A percentile compares a stretch with the other conserved stretches of the same genome.
Evolutionary conservation across 2,888 invertebrate species (phyloP).

Genomic region (Erebia aethiops): DNA sequence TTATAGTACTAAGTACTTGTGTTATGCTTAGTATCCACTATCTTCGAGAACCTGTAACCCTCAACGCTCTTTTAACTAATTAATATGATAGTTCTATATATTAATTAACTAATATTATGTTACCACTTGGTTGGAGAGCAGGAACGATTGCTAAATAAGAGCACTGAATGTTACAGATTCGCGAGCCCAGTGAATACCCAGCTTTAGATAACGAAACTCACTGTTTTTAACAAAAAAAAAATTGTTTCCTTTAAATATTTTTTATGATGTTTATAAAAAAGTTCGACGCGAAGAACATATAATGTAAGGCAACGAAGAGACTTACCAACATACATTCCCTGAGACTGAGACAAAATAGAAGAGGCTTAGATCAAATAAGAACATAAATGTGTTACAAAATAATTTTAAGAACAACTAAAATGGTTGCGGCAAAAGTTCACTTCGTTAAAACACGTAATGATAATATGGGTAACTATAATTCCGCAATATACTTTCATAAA

Average conservation of each 20-base stretch:
- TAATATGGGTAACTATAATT: not conserved
- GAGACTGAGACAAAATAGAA: conserved; percentile 74
- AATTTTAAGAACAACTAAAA: conserved; percentile 56
- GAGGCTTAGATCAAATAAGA: conserved; percentile 74
- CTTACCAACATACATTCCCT: conserved; percentile 81
- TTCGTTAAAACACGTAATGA: not conserved
- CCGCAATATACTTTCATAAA: not conserved
- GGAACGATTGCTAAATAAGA: not conserved
- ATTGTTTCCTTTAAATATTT: conserved; percentile 73
- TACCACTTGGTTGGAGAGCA: not conserved
- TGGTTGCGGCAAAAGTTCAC: conserved; percentile 28
- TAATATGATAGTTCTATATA: no score
- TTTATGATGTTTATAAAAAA: conserved; percentile 68
- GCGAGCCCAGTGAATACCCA: not conserved
- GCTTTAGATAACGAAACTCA: conserved; percentile 49
- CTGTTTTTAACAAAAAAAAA: conserved; percentile 50
- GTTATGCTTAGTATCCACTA: not conserved
- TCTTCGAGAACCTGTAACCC: not conserved
- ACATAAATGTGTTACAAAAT: conserved; percentile 53
- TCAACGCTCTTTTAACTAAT: no score
- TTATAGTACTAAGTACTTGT: conserved; percentile 62
- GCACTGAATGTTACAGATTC: not conserved
- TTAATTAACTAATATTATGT: no score
- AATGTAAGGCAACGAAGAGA: conserved; percentile 82
- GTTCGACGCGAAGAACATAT: conserved; percentile 67